Percentiles rank a stretch among this genome's conserved stretches.
Conservation (phyloP, 2,888 invertebrate genomes). For the Dastarcus helophoroides region DNA sequence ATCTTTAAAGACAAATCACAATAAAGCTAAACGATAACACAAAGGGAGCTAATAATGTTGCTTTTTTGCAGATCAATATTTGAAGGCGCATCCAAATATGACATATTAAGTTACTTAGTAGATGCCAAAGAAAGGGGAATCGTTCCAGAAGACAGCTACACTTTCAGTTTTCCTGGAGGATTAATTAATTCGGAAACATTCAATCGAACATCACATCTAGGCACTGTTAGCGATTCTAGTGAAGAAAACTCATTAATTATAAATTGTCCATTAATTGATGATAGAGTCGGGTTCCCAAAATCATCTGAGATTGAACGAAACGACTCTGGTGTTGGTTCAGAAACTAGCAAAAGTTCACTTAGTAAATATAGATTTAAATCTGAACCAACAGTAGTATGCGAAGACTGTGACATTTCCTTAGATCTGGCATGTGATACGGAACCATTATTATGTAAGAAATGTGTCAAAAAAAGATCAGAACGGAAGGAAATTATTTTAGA, state of each 20-base stretch:
- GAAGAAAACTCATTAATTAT: slow-evolving; percentile 67
- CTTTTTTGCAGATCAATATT: slow-evolving; percentile 47
- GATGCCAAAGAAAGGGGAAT: slow-evolving; percentile 72
- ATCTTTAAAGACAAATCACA: no score
- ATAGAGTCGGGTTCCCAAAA: slow-evolving; percentile 45
- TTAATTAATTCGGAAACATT: slow-evolving; percentile 41
- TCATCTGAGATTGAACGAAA: slow-evolving; percentile 77
- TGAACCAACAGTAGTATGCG: slow-evolving; percentile 45
- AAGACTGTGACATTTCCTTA: slow-evolving; percentile 76
- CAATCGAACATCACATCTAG: slow-evolving; percentile 63
- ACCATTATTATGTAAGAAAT: slow-evolving; percentile 76
- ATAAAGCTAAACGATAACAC: no score
- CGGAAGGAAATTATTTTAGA: slow-evolving; percentile 90
- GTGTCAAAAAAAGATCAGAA: slow-evolving; percentile 77
- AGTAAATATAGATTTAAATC: slow-evolving; percentile 59
- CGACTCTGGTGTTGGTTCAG: slow-evolving; percentile 86
- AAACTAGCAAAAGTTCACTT: slow-evolving; percentile 78
- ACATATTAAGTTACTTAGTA: slow-evolving; percentile 79
- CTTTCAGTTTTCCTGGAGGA: slow-evolving; percentile 47
- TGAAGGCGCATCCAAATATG: slow-evolving; percentile 77
- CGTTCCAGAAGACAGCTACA: slow-evolving; percentile 58
- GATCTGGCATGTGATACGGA: slow-evolving; percentile 68
- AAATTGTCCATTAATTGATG: slow-evolving; percentile 46
- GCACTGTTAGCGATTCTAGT: slow-evolving; percentile 75
- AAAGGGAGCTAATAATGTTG: no score